These are phyloP conservation scores for Aplodontia rufa DNA, from an alignment of 2,113 vertebrate species.

Conservation along the genomic window DNA sequence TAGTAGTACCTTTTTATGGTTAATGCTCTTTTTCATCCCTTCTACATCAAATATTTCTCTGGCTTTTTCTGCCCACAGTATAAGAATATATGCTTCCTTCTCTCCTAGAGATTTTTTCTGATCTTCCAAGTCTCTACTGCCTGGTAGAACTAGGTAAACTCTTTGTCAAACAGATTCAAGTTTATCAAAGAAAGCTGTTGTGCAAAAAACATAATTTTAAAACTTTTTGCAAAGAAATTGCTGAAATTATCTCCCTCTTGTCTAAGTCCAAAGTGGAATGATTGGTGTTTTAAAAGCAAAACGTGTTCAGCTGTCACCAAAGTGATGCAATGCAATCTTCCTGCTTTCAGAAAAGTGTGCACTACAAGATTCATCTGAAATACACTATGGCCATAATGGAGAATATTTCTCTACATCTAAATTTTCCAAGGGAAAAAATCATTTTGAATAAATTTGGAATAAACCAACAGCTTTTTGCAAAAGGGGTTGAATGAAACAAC, in stretches of 20 bases:
- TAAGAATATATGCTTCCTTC: neutral
- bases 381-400: neutral
- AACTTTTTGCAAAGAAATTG: conserved; percentile 58
- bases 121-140: neutral
- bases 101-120: conserved; percentile 4
- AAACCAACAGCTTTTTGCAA: conserved; percentile 34
- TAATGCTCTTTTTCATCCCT: neutral
- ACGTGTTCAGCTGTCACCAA: conserved; percentile 24
- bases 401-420: conserved; percentile 20
- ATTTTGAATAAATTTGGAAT: conserved; percentile 37
- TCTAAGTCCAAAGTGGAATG: conserved; percentile 48
- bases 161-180: conserved; percentile 50
- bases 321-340: conserved; percentile 42
- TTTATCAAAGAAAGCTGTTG: conserved; percentile 29
- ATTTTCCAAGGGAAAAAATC: neutral
- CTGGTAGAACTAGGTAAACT: conserved; percentile 24
- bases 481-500: neutral
- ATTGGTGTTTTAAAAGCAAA: conserved; percentile 62
- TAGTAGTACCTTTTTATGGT: neutral
- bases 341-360: conserved; percentile 29
- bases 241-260: conserved; percentile 63
- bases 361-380: conserved; percentile 26
- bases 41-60: neutral
- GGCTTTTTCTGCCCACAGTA: neutral
- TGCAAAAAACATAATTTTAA: conserved; percentile 24